These are phyloP conservation scores for Gastracanthus pulcherrimus DNA, from an alignment of 2,888 invertebrate species.

Conservation along the genomic window DNA sequence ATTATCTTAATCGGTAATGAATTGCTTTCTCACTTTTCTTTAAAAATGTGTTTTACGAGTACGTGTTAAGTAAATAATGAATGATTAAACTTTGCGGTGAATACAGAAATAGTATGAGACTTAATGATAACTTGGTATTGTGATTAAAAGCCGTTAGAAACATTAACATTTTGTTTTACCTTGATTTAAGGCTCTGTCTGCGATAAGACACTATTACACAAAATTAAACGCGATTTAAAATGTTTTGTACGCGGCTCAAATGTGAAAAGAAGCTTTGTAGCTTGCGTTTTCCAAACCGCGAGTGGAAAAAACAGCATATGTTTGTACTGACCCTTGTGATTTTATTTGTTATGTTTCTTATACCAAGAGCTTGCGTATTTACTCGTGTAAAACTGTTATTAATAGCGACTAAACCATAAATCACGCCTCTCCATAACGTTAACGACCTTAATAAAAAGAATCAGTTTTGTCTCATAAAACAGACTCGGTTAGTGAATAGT, in stretches of 20 bases:
- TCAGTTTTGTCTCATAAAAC: background rate
- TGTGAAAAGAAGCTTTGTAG: background rate
- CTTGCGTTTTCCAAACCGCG: conserved; percentile 1
- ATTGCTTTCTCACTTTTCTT: conserved; percentile 12
- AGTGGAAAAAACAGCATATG: too few relatives aligned
- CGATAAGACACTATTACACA: conserved; percentile 36
- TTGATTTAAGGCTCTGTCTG: conserved; percentile 32
- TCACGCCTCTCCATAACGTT: too few relatives aligned
- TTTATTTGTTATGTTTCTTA: too few relatives aligned
- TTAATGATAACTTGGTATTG: background rate
- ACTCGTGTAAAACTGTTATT: too few relatives aligned
- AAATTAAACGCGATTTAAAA: conserved; percentile 15
- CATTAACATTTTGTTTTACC: conserved; percentile 42
- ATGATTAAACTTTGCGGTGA: background rate
- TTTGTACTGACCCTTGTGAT: too few relatives aligned
- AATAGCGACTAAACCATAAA: too few relatives aligned
- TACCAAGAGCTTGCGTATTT: too few relatives aligned
- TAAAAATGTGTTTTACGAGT: background rate
- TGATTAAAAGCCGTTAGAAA: conserved; percentile 23
- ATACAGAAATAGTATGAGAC: background rate
- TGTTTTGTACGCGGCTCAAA: background rate
- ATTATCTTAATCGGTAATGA: background rate
- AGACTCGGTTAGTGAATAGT: background rate
- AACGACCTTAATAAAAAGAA: too few relatives aligned
- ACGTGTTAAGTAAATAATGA: background rate